Conservation (phyloP, 2,888 invertebrate genomes). For the Tigriopus californicus region DNA sequence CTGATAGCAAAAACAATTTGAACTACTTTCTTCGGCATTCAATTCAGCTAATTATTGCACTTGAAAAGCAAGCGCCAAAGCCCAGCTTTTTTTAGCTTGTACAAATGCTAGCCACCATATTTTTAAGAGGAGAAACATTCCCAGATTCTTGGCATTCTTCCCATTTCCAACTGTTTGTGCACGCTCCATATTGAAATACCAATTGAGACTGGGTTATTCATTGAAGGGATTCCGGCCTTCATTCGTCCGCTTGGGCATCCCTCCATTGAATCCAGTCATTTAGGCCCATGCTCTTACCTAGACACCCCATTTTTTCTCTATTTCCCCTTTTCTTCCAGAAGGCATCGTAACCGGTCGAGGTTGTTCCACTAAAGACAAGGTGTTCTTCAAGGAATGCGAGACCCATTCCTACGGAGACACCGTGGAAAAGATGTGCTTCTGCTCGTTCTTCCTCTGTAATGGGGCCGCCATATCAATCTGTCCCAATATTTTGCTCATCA, state of each 20-base stretch:
- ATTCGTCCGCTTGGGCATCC: background rate
- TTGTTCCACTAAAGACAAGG: slow-evolving; percentile 16
- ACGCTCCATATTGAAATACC: too few relatives aligned
- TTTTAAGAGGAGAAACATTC: too few relatives aligned
- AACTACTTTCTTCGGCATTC: too few relatives aligned
- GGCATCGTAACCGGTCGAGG: slow-evolving; percentile 12
- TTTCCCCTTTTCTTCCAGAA: slow-evolving; percentile 9
- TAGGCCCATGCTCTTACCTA: background rate
- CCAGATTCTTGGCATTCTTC: too few relatives aligned
- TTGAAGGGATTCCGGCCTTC: background rate
- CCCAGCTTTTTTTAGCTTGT: too few relatives aligned
- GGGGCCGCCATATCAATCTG: background rate
- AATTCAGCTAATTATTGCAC: too few relatives aligned
- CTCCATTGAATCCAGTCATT: too few relatives aligned
- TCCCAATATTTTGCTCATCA: background rate
- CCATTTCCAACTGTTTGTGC: too few relatives aligned
- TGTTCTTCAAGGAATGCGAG: slow-evolving; percentile 15
- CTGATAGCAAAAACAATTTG: too few relatives aligned
- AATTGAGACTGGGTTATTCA: too few relatives aligned
- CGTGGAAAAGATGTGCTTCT: slow-evolving; percentile 15
- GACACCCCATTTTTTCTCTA: background rate
- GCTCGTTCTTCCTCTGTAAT: slow-evolving; percentile 12
- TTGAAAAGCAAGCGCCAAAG: too few relatives aligned
- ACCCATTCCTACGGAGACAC: slow-evolving; percentile 10
- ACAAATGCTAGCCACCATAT: too few relatives aligned